Evolutionary conservation across 2,113 vertebrate genomes (phyloP), one percentile per base, ranked within the genome.

Genomic region (Pipa parva): DNA sequence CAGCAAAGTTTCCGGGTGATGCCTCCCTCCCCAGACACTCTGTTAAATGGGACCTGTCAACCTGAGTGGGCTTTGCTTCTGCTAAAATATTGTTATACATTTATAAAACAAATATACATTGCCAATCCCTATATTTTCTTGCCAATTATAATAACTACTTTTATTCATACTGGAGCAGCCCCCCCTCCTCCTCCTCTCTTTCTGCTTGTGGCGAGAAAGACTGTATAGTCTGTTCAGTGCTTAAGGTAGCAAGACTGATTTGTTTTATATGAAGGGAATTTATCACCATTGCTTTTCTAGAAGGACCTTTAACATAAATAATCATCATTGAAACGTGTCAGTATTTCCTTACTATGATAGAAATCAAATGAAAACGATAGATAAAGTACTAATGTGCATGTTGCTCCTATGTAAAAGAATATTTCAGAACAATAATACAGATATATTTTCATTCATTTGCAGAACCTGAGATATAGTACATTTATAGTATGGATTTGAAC

Each of bases 71-170:
- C 11, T 39, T 63, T 54, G 21, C 49, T 39, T 29, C n/a, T 63
- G 46, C n/a, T 64, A 64, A 64, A 54, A 64, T 64, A 64, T 64
- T 64, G 62, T 64, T 64, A 15, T 64, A 55, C 62, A 64, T 64
- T 64, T 64, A 64, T 64, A 55, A 55, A 64, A 64, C 24, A 64
- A 64, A 64, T 64, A 64, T 55, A 42, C 50, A 55, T 33, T 21
- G 24, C n/a, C 51, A 20, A 64, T 42, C 17, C 39, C 33, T 45
- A 27, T 42, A 64, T 64, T 55, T 56, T 54, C 62, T 39, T 64
- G 63, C 50, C 63, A 64, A 18, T 29, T 64, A 52, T 45, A 64
- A 54, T 63, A 51, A 52, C 28, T 13, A 25, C 45, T 51, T 37
- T 54, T 63, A 20, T 54, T 64, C n/a, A 17, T 49, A n/a, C 36